Evolutionary conservation across 1,140 invertebrate genomes (phyloP).

Genomic region (Lepidurus couesii): DNA sequence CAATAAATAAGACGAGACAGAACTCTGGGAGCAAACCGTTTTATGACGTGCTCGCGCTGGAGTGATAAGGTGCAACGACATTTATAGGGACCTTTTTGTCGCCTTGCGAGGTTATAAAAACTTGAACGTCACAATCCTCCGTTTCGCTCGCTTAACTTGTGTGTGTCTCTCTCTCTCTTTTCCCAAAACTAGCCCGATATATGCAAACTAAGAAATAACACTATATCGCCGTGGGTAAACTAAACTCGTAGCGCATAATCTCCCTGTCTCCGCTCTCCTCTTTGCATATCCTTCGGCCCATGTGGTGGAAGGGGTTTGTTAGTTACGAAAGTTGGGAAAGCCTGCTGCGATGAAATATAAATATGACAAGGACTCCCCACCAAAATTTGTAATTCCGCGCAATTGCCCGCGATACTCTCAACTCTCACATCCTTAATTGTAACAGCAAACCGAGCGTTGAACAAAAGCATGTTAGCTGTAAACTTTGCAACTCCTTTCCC

Average conservation of each 20-base stretch:
- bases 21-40: background rate
- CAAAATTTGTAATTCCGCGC: background rate
- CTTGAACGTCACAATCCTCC: background rate
- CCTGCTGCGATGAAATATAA: background rate
- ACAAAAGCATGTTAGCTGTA: background rate
- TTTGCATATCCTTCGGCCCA: background rate
- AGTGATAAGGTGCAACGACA: constrained; percentile 9
- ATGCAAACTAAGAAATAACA: background rate
- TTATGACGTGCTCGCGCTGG: constrained; percentile 8
- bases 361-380: background rate
- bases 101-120: background rate
- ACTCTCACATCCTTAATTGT: background rate
- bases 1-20: background rate
- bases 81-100: constrained; percentile 9
- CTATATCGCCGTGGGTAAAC: background rate
- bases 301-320: background rate
- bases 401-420: background rate
- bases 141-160: too few species aligned
- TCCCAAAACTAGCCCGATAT: too few species aligned
- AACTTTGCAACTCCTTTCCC: background rate
- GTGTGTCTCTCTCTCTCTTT: too few species aligned
- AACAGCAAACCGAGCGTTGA: background rate
- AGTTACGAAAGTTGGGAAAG: background rate
- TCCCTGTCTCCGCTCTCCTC: background rate
- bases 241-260: background rate